Evolutionary conservation across 1,140 invertebrate species (phyloP), one percentile per base, ranked within the genome.

Genomic region (Macrostomum lignano): DNA sequence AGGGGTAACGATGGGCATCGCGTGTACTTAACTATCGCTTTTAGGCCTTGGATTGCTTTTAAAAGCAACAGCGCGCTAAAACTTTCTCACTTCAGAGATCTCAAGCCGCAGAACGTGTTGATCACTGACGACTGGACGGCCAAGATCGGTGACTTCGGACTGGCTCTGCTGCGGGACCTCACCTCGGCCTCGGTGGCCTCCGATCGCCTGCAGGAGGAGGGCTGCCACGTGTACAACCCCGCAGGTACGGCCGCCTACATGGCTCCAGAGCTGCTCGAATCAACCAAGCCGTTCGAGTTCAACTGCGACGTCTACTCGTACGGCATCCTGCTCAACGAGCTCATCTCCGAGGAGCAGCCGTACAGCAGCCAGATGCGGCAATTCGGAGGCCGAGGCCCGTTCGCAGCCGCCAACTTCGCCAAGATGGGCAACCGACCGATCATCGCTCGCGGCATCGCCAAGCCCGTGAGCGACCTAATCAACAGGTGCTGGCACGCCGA

Each of bases 271-370:
- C 20, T 36, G 3, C 3, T 36, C 21, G 17, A 37, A 25, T 10
- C 3, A 3, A 10, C 14, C 10, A n/a, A 9, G 4, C 36, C 33
- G 11, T 21, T 21, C 9, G 24, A 36, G n/a, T 21, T 11, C 17
- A 17, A 17, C 2, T 17, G 33, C n/a, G 36, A 37, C 20, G 36
- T 37, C 6, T 37, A 37, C 19, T 31, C 36, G 10, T 37, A 36
- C 38, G 36, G 36, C n/a, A 36, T 37, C 10, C 4, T 37, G 35
- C 20, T 37, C 21, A 37, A 37, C 20, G 36, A 37, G 19, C 13
- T 37, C 17, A 23, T 36, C n/a, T 21, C 2, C 2, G 36, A 37
- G 29, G 36, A 37, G 28, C 22, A 37, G 28, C 36, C 36, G 0
- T 37, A 37, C 17, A 3, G 20, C 3, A 36, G 38, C 26, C 33